Conservation (phyloP, 2,888 invertebrate genomes). For the Uloborus plumipes region DNA sequence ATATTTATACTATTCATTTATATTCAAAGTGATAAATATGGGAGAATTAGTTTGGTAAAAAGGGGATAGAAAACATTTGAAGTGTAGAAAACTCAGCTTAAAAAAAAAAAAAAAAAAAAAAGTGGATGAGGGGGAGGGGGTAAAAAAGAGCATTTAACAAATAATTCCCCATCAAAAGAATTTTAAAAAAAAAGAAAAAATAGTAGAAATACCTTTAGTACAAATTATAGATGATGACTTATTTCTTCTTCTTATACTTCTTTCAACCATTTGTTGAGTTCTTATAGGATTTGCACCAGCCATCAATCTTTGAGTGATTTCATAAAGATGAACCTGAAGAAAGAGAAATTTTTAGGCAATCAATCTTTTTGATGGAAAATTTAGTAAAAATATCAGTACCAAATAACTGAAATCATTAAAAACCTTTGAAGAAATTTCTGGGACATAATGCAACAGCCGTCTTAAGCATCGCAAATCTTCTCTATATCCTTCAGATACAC, state of each 20-base stretch:
- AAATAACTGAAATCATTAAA: background rate
- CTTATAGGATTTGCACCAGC: conserved; percentile 93
- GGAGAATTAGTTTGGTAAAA: too few relatives aligned
- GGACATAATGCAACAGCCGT: conserved; percentile 78
- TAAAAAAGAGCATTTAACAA: background rate
- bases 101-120: too few relatives aligned
- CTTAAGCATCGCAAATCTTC: conserved; percentile 87
- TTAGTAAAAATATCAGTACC: background rate
- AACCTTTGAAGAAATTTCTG: conserved; percentile 62
- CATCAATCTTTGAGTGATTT: conserved; percentile 92
- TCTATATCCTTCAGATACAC: conserved; percentile 83
- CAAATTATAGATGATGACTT: conserved; percentile 57
- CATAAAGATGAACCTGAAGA: conserved; percentile 86
- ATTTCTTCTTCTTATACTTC: conserved; percentile 82
- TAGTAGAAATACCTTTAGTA: conserved; percentile 49
- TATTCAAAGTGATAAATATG: too few relatives aligned
- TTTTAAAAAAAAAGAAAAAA: background rate
- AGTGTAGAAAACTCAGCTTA: too few relatives aligned
- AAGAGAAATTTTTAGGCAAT: background rate
- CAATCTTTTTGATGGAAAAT: background rate
- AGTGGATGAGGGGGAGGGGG: background rate
- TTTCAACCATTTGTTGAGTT: conserved; percentile 88
- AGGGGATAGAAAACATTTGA: too few relatives aligned
- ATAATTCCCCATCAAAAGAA: background rate
- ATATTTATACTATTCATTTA: too few relatives aligned